phyloP scores from a whole-genome alignment of 2,888 invertebrate species.

The Copidosoma aretas region DNA sequence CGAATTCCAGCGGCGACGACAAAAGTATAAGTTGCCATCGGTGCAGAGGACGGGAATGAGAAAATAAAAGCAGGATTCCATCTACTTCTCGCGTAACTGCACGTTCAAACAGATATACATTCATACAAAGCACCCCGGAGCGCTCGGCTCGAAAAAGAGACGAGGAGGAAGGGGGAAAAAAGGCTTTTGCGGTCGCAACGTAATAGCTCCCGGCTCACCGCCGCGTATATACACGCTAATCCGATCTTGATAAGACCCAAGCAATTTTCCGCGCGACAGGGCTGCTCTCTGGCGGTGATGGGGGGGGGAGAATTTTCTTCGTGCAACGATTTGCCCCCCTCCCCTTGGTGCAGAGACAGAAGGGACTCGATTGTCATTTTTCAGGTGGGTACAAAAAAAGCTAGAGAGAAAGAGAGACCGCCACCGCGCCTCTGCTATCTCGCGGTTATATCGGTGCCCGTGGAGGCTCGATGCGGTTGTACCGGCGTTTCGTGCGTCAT shows the following conservation, averaged over 20 bases:
- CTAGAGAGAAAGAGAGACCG: neutral
- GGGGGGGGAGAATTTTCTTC: neutral
- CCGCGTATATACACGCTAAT: conserved; percentile 1
- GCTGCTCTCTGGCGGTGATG: too few relatives aligned
- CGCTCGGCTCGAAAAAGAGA: too few relatives aligned
- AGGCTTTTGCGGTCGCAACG: too few relatives aligned
- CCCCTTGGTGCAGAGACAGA: neutral
- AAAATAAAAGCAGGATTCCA: too few relatives aligned
- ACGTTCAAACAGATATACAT: too few relatives aligned
- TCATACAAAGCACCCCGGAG: too few relatives aligned
- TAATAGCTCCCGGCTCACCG: too few relatives aligned
- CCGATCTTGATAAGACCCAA: conserved; percentile 4
- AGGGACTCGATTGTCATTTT: neutral
- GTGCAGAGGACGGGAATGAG: too few relatives aligned
- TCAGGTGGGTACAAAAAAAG: neutral
- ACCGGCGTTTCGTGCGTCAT: conserved; percentile 29
- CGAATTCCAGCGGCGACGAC: neutral
- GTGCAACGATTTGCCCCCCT: neutral
- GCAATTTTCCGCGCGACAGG: neutral
- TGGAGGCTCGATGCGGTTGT: neutral
- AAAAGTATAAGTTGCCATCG: too few relatives aligned
- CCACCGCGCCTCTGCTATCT: conserved; percentile 3
- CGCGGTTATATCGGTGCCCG: conserved; percentile 12
- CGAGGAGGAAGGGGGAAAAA: neutral
- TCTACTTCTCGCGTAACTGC: too few relatives aligned